phyloP scores from a whole-genome alignment of 2,797 vertebrate species.

The Gallinago stenura region DNA sequence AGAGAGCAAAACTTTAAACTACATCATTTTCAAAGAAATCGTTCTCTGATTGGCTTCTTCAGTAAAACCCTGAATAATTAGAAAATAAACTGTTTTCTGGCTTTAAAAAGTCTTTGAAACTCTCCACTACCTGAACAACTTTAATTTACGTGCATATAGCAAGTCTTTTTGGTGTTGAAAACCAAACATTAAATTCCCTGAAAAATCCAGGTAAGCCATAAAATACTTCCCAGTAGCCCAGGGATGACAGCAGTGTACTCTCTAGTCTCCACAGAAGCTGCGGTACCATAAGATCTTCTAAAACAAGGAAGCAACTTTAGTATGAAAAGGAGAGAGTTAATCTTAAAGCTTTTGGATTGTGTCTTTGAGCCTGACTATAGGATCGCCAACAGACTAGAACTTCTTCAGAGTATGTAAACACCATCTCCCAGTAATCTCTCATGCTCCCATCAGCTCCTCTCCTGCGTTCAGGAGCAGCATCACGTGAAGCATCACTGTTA shows the following conservation, averaged over 20 bases:
- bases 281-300: neutral
- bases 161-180: neutral
- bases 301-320: neutral
- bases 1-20: constrained; percentile 60
- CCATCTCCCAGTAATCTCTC: neutral
- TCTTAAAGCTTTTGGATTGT: neutral
- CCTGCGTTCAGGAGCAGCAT: neutral
- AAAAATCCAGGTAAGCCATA: neutral
- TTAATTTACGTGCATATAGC: neutral
- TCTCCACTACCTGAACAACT: neutral
- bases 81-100: constrained; percentile 32
- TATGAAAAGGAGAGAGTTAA: neutral
- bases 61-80: neutral
- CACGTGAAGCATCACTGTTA: neutral
- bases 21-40: constrained; percentile 56
- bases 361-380: neutral
- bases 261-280: fast-evolving
- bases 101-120: constrained; percentile 19
- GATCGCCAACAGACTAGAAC: neutral
- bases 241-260: neutral
- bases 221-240: neutral
- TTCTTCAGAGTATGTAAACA: neutral
- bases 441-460: neutral
- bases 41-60: constrained; percentile 35
- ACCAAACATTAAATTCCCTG: neutral